Evolutionary conservation across 2,113 vertebrate species (phyloP).

Genomic region (Pongo abelii): DNA sequence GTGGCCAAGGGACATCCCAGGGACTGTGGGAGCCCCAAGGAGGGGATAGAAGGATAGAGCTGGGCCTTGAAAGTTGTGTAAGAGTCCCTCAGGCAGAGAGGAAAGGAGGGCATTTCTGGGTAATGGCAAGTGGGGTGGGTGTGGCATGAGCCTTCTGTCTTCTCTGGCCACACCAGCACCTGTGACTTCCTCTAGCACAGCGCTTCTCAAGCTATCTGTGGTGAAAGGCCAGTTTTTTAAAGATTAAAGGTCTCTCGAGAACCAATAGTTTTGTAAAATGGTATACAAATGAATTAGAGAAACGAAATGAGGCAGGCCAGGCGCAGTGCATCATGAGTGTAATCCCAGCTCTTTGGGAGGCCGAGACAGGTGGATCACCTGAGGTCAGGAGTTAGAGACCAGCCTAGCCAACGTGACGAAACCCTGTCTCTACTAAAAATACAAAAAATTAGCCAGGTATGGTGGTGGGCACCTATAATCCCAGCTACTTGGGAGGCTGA

Average conservation of each 20-base stretch:
- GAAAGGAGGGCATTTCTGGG: not conserved
- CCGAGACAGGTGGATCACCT: no score
- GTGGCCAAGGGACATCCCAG: not conserved
- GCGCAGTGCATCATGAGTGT: no score
- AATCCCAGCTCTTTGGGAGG: no score
- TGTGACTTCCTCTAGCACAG: not conserved
- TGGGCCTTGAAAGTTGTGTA: not conserved
- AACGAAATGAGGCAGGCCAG: not conserved
- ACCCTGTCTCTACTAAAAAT: no score
- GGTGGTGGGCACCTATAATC: no score
- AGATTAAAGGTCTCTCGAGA: not conserved
- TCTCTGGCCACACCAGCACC: not conserved
- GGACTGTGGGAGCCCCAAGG: not conserved
- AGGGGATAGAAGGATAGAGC: not conserved
- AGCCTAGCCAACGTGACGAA: no score
- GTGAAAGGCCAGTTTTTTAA: not conserved
- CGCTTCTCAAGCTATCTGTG: not conserved
- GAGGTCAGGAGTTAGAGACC: no score
- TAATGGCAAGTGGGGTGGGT: not conserved
- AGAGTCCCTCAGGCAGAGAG: constrained; percentile 15
- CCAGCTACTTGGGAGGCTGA: no score
- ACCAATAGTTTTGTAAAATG: not conserved
- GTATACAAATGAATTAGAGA: not conserved
- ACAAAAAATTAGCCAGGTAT: no score
- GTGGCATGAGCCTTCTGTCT: not conserved